Base-by-base conservation (phyloP, 2,797 vertebrate species). In the Gephyroberyx darwinii region DNA sequence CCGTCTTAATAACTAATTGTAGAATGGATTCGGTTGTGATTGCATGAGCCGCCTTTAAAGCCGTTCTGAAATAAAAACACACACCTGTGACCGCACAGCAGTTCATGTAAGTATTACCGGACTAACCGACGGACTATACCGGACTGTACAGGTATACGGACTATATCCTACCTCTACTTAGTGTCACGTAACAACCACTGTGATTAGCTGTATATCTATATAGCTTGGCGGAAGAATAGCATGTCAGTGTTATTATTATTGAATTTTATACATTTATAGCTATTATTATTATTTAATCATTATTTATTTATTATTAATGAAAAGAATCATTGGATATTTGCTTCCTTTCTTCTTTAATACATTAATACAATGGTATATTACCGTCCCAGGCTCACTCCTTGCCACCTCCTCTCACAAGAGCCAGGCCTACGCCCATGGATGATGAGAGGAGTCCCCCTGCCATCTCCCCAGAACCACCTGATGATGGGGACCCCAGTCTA, bases 381-480 rank as follows among this genome's bases (percentile, higher is more conserved):
- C 37, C 37, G 55, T 33, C 41, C 62, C 65, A 93, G 89, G 87
- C 87, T 85, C 81, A 65, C 78, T 80, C 71, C 63, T 75, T 60
- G 71, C 69, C 75, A 58, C 71, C 88, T 84, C 75, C 77, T 85
- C 71, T 75, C 52, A 62, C 61, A 75, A 81, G 75, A 90, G 84
- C 85, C 84, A 78, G 89, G 82, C 86, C 77, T 52, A 79, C 35
- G 81, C 85, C 86, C 88, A 96, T 96, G 96, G 95, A 95, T 90
- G 94, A 94, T 93, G 93, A 94, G 91, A 91, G 92, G 86, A 88
- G 74, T 75, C 88, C 81, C 77, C 76, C 86, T 74, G 69, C 89
- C 77, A 89, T 88, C 91, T 90, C 66, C 69, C 84, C 92, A 77
- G 89, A 95, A 70, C 88, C 91, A 75, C 92, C 91, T 77, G 91